Percentiles rank a stretch among this genome's conserved stretches.
phyloP scores from a whole-genome alignment of 2,113 vertebrate genomes.

The Scytalopus superciliaris region DNA sequence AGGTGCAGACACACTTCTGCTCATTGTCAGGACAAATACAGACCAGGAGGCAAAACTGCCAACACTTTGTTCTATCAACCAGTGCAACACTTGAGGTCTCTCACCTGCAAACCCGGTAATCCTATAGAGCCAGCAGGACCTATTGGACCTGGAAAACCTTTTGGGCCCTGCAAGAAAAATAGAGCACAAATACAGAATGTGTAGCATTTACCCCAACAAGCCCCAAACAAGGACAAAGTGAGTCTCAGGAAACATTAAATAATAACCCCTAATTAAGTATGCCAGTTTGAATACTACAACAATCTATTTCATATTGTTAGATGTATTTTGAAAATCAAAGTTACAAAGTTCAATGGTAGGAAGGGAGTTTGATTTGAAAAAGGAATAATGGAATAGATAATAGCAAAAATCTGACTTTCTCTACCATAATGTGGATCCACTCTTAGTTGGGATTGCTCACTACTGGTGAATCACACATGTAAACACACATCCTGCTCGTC shows the following conservation, averaged over 20 bases:
- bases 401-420: neutral
- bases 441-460: neutral
- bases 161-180: conserved; percentile 74
- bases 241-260: neutral
- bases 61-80: neutral
- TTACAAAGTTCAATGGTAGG: neutral
- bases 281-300: neutral
- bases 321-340: neutral
- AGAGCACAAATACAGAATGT: neutral
- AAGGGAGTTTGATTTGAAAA: neutral
- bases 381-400: neutral
- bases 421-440: neutral
- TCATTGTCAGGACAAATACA: neutral
- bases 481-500: neutral
- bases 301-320: neutral
- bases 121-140: conserved; percentile 81
- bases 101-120: conserved; percentile 65
- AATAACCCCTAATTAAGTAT: neutral
- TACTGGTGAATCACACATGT: neutral
- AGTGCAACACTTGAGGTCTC: neutral
- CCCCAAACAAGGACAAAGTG: neutral
- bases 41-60: neutral
- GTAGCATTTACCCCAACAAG: neutral
- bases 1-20: neutral
- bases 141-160: conserved; percentile 72